Evolutionary conservation across 2,888 invertebrate genomes (phyloP), one percentile per base, ranked within the genome.

Genomic region (Rhorus exstirpatorius): DNA sequence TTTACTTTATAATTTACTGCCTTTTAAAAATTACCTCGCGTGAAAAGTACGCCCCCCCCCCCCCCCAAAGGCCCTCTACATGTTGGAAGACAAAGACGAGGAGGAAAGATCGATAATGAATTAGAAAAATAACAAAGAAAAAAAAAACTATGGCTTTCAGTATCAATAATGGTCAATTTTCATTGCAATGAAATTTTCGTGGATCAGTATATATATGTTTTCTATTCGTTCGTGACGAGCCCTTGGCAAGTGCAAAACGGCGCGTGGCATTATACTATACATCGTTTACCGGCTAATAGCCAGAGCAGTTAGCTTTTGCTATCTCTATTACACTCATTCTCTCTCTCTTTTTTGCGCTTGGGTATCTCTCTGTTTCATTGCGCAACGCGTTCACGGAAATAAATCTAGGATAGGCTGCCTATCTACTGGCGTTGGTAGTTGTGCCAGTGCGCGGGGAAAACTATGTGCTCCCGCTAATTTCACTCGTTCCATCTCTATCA

Each of bases 341-440:
- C 49, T 51, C 65, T 44, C 55, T 49, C 3, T 35, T 19, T 17
- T 10, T 55, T 68, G 58, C 74, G 41, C 77, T 78, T 78, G 71
- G n/a, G n/a, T 51, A 19, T 82, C 85, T 81, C 83, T 78, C 71
- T 84, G 83, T 86, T 82, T 75, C 79, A 88, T 89, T 89, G 88
- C 89, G 89, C 88, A 89, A 90, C 87, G 87, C 86, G 83, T 87
- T 86, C 87, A 90, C 89, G 89, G 89, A 90, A 90, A 90, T 90
- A 90, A 90, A 89, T 89, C 87, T 90, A 89, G 89, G 89, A 89
- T 89, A 88, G 88, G 89, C 89, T 89, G 88, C 87, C 85, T 58
- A 24, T 55, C 74, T 72, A 35, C 60, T 24, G 35, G 60, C 35
- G 65, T 19, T 63, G 70, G 7, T 60, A 41, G 67, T 67, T 67